These are phyloP conservation scores for Hestina assimilis DNA, from an alignment of 1,140 invertebrate species.

Conservation along the genomic window DNA sequence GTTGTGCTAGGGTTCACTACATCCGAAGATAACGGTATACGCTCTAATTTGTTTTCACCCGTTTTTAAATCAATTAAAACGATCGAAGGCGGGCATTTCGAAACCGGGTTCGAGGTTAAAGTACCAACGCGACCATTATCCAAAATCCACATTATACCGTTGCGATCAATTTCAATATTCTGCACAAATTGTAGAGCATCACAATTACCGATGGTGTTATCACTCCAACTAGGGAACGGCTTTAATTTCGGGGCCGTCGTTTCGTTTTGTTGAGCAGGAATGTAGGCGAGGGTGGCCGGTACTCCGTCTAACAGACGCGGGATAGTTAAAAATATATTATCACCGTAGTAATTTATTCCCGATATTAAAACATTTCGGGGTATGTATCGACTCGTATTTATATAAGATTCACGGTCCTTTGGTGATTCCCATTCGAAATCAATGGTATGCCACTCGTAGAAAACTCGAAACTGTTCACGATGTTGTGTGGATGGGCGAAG, in stretches of 20 bases:
- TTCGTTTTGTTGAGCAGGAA: constrained; percentile 75
- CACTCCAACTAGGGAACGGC: constrained; percentile 84
- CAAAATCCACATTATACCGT: constrained; percentile 85
- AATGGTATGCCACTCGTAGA: constrained; percentile 76
- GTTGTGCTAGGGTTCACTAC: constrained; percentile 75
- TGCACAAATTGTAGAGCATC: constrained; percentile 83
- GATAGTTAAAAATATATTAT: constrained; percentile 81
- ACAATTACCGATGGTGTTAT: constrained; percentile 82
- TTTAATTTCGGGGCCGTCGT: constrained; percentile 81
- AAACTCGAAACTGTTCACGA: constrained; percentile 74
- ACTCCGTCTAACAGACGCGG: constrained; percentile 83
- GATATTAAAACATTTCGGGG: constrained; percentile 81
- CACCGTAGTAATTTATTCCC: constrained; percentile 82
- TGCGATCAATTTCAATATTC: constrained; percentile 83
- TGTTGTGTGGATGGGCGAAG: constrained; percentile 35
- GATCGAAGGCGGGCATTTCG: constrained; percentile 81
- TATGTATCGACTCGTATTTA: constrained; percentile 77
- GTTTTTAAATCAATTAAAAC: constrained; percentile 84
- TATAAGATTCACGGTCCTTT: constrained; percentile 60
- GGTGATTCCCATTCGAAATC: constrained; percentile 72
- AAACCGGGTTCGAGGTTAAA: constrained; percentile 63
- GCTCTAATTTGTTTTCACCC: constrained; percentile 75
- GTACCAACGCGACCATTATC: constrained; percentile 81
- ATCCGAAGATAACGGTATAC: constrained; percentile 78
- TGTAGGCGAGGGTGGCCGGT: constrained; percentile 82